Conservation (phyloP, 2,113 vertebrate genomes). For the Hypanus sabinus region DNA sequence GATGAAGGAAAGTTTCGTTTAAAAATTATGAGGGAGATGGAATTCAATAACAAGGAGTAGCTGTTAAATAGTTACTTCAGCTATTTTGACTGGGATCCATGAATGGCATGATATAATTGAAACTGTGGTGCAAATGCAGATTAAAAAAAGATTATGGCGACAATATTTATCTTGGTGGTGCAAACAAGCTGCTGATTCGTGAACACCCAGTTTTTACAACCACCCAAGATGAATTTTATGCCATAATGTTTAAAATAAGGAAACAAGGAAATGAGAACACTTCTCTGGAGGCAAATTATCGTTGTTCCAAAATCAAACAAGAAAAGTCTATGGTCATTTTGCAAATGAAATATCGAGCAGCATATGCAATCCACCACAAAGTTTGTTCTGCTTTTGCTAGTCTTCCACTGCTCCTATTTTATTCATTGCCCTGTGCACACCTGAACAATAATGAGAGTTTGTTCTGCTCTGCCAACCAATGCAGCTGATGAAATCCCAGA, state of each 20-base stretch:
- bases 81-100: neutral
- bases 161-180: neutral
- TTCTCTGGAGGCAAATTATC: neutral
- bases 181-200: neutral
- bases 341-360: neutral
- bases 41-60: slow-evolving; percentile 12
- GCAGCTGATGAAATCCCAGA: neutral
- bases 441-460: neutral
- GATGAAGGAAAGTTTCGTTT: neutral
- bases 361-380: neutral
- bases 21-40: neutral
- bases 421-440: neutral
- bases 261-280: neutral
- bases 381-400: neutral
- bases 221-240: neutral
- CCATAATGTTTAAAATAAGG: neutral
- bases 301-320: neutral
- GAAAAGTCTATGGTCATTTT: neutral
- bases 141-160: neutral
- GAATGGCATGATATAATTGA: neutral
- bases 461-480: neutral
- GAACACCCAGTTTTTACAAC: neutral
- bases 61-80: neutral
- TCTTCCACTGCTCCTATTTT: neutral
- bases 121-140: neutral